Evolutionary conservation across 1,140 invertebrate genomes (phyloP).

Genomic region (Dufourea novaeangliae): DNA sequence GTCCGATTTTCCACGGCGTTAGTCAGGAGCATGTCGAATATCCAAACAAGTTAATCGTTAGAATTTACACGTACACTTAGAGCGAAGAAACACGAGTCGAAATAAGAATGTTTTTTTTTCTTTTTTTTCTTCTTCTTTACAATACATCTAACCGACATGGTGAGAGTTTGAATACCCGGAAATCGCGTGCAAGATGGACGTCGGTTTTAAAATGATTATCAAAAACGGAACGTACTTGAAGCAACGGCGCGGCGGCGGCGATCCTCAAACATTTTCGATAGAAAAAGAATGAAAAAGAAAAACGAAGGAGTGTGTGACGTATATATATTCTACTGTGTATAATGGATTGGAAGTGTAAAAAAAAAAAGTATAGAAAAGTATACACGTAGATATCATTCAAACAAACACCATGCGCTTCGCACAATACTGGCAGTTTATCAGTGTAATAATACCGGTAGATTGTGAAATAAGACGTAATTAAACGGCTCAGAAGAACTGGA

Average conservation of each 20-base stretch:
- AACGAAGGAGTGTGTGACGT: neutral
- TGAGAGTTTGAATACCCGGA: conserved; percentile 35
- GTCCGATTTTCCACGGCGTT: neutral
- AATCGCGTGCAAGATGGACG: neutral
- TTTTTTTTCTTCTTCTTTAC: too few species aligned
- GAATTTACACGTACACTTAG: conserved; percentile 34
- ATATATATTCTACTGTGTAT: neutral
- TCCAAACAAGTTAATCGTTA: conserved; percentile 40
- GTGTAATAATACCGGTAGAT: conserved; percentile 50
- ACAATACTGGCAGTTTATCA: conserved; percentile 51
- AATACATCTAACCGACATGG: conserved; percentile 28
- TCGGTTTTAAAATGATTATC: neutral
- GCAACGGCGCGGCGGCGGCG: too few species aligned
- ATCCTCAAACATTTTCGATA: too few species aligned
- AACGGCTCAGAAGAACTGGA: conserved; percentile 42
- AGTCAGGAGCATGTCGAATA: conserved; percentile 42
- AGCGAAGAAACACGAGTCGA: conserved; percentile 36
- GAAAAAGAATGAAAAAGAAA: neutral
- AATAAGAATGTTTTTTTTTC: conserved; percentile 36
- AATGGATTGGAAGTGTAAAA: conserved; percentile 37
- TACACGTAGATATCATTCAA: conserved; percentile 22
- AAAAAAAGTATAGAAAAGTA: conserved; percentile 30
- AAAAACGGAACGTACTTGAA: neutral
- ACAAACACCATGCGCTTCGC: conserved; percentile 41
- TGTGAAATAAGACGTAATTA: conserved; percentile 44